Base-by-base conservation (phyloP, 2,888 invertebrate species). In the Mythimna impura region DNA sequence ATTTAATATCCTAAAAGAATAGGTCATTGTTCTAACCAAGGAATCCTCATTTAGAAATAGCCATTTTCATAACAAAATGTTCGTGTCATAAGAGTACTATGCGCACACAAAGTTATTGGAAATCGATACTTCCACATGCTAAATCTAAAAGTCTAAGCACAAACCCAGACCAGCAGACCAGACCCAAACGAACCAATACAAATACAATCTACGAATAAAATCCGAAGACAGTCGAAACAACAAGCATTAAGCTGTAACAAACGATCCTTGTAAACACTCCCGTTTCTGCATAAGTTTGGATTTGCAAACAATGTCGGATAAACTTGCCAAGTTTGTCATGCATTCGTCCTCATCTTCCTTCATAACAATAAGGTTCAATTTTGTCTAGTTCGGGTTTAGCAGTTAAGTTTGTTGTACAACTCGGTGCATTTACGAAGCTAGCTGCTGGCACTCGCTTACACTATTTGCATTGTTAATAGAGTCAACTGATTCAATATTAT, bases 391-490 rank as follows among this genome's bases (percentile, higher is more conserved):
- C 12, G 12, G 20, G 8, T 20, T 58, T 64, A 67, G 1, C 36
- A 17, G 61, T 43, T 71, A 80, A 66, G 61, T 80, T 87, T 85
- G 88, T 86, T 81, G 61, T 82, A 83, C 86, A 88, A 89, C 87
- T 89, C 87, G 82, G 89, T 92, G 93, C 94, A 94, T 93, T 93
- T 91, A 91, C 92, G 91, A 88, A 91, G 92, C 91, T 91, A 88
- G 92, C 91, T 91, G 88, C 88, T 89, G 86, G 90, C 90, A 88
- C 84, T 91, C 89, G 90, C 88, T 90, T 90, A 89, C 90, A 91
- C 87, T 93, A 94, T 94, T 93, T 94, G 93, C 94, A 94, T 93
- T 93, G 94, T 93, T 94, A 94, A 94, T 94, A 93, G 89, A 93
- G 91, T 92, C 90, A 90, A 92, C 93, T 92, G 93, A 94, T 93